Evolutionary conservation across 1,140 invertebrate genomes (phyloP).

Genomic region (Bombus consobrinus): DNA sequence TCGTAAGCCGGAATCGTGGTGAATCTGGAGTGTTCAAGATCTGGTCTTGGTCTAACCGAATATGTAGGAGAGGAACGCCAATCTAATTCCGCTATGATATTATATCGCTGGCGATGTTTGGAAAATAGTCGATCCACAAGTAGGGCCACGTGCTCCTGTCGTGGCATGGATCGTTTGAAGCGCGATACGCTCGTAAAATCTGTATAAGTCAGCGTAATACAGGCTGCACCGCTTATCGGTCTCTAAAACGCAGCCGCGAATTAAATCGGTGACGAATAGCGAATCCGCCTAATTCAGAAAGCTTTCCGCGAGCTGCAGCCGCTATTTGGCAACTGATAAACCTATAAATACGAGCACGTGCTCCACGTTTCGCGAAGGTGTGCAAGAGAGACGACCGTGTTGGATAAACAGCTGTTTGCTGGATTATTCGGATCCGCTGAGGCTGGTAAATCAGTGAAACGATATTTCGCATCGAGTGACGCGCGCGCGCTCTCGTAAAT

Average conservation of each 20-base stretch:
- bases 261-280: not conserved
- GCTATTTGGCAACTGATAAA: constrained; percentile 44
- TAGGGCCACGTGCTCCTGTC: not conserved
- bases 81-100: not conserved
- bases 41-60: not conserved
- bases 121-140: not conserved
- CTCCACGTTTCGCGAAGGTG: not conserved
- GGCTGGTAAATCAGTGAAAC: constrained; percentile 8
- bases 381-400: not conserved
- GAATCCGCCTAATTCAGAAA: not conserved
- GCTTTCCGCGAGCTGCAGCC: not conserved
- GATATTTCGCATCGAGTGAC: constrained; percentile 21
- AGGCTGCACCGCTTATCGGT: not conserved
- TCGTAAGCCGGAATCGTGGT: not conserved
- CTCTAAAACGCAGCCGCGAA: not conserved
- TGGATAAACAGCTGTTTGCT: constrained; percentile 11
- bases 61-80: not conserved
- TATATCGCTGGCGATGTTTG: not conserved
- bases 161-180: not conserved
- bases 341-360: constrained; percentile 56
- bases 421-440: constrained; percentile 13
- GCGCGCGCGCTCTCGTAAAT: constrained; percentile 29
- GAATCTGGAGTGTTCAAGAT: not conserved
- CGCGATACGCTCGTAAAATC: constrained; percentile 21
- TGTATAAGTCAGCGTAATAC: not conserved